These are phyloP conservation scores for Aurelia sp. DNA, from an alignment of 30 jellyfish, hydroid and myxozoan species.

Conservation along the genomic window DNA sequence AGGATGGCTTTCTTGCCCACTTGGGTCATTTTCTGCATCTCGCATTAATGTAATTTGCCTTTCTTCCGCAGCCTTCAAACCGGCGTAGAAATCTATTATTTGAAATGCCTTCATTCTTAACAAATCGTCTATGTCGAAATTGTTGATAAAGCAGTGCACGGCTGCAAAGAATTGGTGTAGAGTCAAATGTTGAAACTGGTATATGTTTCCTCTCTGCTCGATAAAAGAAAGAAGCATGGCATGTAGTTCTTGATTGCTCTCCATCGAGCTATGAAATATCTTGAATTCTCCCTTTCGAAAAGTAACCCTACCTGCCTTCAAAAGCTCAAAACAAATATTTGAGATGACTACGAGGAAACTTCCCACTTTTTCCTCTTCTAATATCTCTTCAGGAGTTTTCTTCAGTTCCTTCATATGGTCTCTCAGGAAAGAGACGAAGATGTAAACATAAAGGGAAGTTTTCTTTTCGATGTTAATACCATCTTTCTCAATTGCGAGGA, in stretches of 20 bases:
- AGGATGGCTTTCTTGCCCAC: too few relatives aligned
- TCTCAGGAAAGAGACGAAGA: background rate
- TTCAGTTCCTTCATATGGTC: background rate
- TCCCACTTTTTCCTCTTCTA: background rate
- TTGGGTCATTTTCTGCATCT: too few relatives aligned
- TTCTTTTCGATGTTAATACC: background rate
- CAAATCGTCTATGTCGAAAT: background rate
- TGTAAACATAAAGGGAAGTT: background rate
- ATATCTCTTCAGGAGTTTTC: background rate
- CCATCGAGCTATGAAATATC: background rate
- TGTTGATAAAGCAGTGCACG: background rate
- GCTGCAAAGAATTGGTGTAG: background rate
- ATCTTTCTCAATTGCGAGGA: background rate
- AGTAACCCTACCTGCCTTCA: background rate
- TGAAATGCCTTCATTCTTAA: background rate
- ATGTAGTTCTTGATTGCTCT: background rate
- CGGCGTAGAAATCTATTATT: background rate
- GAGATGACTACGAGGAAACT: background rate
- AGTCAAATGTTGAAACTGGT: background rate
- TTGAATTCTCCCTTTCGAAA: conserved; percentile 3
- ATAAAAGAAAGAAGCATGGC: background rate
- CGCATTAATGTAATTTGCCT: too few relatives aligned
- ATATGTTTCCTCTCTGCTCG: background rate
- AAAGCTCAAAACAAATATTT: background rate
- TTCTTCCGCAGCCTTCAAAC: background rate